Evolutionary conservation across 1,140 invertebrate genomes (phyloP).

Genomic region (Aphis gossypii): DNA sequence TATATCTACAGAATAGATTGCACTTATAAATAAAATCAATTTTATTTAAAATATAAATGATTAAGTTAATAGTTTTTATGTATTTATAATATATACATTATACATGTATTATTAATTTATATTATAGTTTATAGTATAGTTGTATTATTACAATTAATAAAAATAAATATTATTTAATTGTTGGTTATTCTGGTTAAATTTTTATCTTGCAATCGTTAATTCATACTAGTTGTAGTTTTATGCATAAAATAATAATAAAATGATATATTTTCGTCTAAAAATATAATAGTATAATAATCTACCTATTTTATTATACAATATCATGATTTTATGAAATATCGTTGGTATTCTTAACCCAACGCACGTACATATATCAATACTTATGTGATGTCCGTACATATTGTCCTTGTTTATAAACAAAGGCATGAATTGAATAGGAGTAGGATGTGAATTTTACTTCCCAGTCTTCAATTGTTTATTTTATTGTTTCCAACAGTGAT

Average conservation of each 20-base stretch:
- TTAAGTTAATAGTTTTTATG: no score
- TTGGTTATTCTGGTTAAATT: not conserved
- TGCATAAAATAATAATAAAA: not conserved
- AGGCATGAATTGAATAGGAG: slow-evolving; percentile 26
- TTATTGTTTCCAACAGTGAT: not conserved
- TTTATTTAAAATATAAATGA: not conserved
- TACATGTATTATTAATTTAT: not conserved
- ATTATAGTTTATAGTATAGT: not conserved
- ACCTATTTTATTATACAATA: not conserved
- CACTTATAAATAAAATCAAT: not conserved
- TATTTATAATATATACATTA: no score
- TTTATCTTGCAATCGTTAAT: not conserved
- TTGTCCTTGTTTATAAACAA: slow-evolving; percentile 44
- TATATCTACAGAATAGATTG: not conserved
- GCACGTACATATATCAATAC: slow-evolving; percentile 28
- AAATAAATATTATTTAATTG: not conserved
- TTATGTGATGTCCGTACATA: slow-evolving; percentile 15
- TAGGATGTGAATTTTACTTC: slow-evolving; percentile 26
- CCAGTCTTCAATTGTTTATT: slow-evolving; percentile 32
- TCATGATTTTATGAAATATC: not conserved
- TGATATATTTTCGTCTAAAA: not conserved
- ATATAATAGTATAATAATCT: not conserved
- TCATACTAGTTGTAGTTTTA: not conserved
- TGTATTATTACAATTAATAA: not conserved
- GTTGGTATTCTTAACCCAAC: not conserved